Evolutionary conservation across 2,888 invertebrate species (phyloP).

Genomic region (Penaeus monodon): DNA sequence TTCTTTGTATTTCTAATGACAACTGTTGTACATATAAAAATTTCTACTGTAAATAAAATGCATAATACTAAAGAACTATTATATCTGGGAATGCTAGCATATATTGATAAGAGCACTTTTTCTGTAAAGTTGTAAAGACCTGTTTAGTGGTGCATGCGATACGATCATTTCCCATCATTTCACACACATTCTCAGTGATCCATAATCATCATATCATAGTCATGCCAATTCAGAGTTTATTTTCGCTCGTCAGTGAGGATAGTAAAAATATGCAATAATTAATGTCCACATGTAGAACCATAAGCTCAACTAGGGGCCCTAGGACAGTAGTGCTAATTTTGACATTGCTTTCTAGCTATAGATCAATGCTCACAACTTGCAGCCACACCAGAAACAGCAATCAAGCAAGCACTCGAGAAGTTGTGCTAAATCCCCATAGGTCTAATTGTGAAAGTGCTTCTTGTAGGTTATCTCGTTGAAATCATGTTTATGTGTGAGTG

Average conservation of each 20-base stretch:
- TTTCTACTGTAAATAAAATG: constrained; percentile 52
- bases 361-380: constrained; percentile 44
- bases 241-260: constrained; percentile 63
- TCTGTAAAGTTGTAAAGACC: constrained; percentile 44
- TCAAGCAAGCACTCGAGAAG: constrained; percentile 39
- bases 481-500: constrained; percentile 54
- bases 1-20: constrained; percentile 51
- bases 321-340: constrained; percentile 59
- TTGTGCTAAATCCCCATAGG: constrained; percentile 50
- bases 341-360: constrained; percentile 59
- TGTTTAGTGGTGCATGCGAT: constrained; percentile 55
- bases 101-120: constrained; percentile 46
- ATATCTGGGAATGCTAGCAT: constrained; percentile 54
- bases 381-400: constrained; percentile 37
- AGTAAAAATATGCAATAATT: constrained; percentile 63
- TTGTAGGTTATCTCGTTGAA: constrained; percentile 59
- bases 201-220: constrained; percentile 47
- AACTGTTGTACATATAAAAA: constrained; percentile 51
- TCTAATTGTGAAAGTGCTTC: constrained; percentile 54
- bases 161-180: constrained; percentile 39
- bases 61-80: constrained; percentile 46
- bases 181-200: constrained; percentile 35
- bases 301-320: constrained; percentile 62
- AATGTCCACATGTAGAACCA: constrained; percentile 61
- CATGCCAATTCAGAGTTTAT: constrained; percentile 60